These are phyloP conservation scores for Eupsilia transversa DNA, from an alignment of 2,888 invertebrate genomes.

Conservation along the genomic window DNA sequence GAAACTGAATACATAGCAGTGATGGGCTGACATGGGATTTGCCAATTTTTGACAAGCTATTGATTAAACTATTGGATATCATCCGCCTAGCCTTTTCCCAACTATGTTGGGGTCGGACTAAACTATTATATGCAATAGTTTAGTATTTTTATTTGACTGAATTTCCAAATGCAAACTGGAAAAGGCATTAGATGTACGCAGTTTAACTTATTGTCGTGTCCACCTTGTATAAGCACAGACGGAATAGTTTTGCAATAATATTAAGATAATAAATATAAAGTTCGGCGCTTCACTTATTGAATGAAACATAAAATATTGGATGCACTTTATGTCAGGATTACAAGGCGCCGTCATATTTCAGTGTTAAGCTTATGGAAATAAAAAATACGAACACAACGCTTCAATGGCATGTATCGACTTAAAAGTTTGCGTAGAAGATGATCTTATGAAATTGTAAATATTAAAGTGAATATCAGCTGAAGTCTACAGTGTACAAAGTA, in stretches of 20 bases:
- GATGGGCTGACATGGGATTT: neutral
- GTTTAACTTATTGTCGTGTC: neutral
- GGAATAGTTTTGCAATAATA: neutral
- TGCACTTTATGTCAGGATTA: constrained; percentile 13
- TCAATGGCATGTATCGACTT: constrained; percentile 6
- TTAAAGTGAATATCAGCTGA: constrained; percentile 3
- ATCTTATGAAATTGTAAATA: constrained; percentile 23
- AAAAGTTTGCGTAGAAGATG: constrained; percentile 21
- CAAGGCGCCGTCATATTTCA: constrained; percentile 50
- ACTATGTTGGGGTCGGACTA: no score
- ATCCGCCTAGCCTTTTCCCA: no score
- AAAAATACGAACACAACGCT: constrained; percentile 21
- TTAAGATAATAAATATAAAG: neutral
- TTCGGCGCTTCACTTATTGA: constrained; percentile 7
- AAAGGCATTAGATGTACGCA: neutral
- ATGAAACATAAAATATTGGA: constrained; percentile 33
- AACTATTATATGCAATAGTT: no score
- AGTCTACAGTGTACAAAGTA: constrained; percentile 53
- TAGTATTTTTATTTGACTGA: neutral
- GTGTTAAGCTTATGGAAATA: neutral
- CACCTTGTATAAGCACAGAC: neutral
- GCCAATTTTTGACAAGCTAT: neutral
- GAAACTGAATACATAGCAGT: neutral
- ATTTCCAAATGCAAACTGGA: neutral
- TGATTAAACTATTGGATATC: neutral